Base-by-base conservation (phyloP, 64 coral and sea anemone species). In the Dendrophyllia cribrosa region DNA sequence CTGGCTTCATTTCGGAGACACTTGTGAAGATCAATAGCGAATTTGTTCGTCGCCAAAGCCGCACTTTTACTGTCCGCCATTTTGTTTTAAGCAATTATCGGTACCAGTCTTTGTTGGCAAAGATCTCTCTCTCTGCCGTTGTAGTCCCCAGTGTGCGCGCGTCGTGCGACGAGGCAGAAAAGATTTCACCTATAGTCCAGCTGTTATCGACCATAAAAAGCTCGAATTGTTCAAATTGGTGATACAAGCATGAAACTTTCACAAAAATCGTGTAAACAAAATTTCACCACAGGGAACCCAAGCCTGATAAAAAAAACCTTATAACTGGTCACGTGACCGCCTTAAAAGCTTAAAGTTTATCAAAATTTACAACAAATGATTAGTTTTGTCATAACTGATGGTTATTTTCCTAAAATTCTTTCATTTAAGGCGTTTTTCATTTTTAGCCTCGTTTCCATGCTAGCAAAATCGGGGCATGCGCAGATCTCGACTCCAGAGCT, bases 361-460 rank as follows among this genome's bases (percentile, higher is more conserved):
- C 44, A 64, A 49, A 76, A 34, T 50, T 60, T 83, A 84, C 52
- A 59, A 92, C 66, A 65, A 85, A 59, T 85, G 48, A 85, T 59
- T 59, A 74, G 52, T 63, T 51, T 63, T 63, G 71, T 92, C 24
- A 63, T 92, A 84, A 92, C 62, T 84, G 48, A 83, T 85, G 45
- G 76, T 62, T 83, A 85, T 85, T 84, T 72, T 47, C 67, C 34
- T 75, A 24, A 85, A 92, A 71, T 5, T 19, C 26, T 46, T 75
- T 72, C 22, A 46, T 84, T 83, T 59, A 74, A 59, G 71, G 59
- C 20, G 61, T 70, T 80, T 91, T 73, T 81, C 43, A 71, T 86
- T 90, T 85, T 77, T 8, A 95, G 79, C 79, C 93, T 90, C 68
- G 93, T 59, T 95, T 89, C 72, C 93, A 86, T 89, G 79, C 77